phyloP scores from a whole-genome alignment of 1,140 invertebrate genomes.

The Nylanderia fulva region DNA sequence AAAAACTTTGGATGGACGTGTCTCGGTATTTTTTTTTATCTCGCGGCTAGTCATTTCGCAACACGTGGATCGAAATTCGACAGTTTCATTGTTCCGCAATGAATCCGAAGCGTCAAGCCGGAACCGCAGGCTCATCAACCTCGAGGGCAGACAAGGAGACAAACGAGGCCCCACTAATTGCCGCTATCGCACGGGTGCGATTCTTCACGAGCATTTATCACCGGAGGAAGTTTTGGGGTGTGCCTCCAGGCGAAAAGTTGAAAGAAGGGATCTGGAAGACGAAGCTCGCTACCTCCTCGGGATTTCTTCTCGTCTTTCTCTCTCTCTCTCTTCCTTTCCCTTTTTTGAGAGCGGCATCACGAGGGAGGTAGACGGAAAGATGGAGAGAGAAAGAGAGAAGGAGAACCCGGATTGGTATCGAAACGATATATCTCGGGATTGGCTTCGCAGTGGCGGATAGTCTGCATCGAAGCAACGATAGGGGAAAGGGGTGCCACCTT shows the following conservation, averaged over 20 bases:
- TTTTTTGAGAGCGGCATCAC: conserved; percentile 32
- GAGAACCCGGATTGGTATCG: conserved; percentile 80
- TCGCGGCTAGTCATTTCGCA: neutral
- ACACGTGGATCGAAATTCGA: conserved; percentile 20
- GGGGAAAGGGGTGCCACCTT: conserved; percentile 82
- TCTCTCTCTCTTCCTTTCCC: conserved; percentile 1
- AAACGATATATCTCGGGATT: conserved; percentile 83
- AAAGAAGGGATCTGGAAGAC: conserved; percentile 75
- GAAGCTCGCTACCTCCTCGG: conserved; percentile 58
- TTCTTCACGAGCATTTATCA: conserved; percentile 76
- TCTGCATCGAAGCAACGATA: conserved; percentile 78
- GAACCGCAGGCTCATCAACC: conserved; percentile 67
- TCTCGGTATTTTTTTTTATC: neutral
- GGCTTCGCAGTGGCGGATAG: conserved; percentile 82
- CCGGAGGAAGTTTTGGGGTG: conserved; percentile 64
- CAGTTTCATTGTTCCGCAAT: conserved; percentile 51
- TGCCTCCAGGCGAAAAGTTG: conserved; percentile 73
- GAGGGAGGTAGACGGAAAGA: conserved; percentile 11
- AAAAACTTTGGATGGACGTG: neutral
- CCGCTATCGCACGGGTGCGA: conserved; percentile 72
- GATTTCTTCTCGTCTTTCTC: conserved; percentile 56
- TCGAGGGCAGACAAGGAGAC: conserved; percentile 68
- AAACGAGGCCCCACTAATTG: conserved; percentile 76
- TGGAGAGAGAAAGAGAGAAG: conserved; percentile 19
- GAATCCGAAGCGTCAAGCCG: conserved; percentile 33